Evolutionary conservation across 53 echinoderm and acorn worm genomes (phyloP).

Genomic region (Stichopus horrens): DNA sequence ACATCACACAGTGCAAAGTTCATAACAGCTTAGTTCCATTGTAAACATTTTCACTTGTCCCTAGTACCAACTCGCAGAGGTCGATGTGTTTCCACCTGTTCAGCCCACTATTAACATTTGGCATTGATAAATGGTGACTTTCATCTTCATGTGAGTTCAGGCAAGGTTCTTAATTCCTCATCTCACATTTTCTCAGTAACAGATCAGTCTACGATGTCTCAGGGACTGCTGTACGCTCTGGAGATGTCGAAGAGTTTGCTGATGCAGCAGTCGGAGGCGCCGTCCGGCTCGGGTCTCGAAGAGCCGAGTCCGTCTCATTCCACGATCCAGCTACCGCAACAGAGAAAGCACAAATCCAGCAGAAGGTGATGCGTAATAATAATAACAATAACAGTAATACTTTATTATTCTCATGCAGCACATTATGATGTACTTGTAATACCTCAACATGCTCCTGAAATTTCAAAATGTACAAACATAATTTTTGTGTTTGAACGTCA

Average conservation of each 20-base stretch:
- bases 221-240: conserved; percentile 76
- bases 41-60: too few species aligned
- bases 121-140: background rate
- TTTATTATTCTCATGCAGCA: too few species aligned
- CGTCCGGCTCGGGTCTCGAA: background rate
- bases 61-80: too few species aligned
- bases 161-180: background rate
- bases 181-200: conserved; percentile 13
- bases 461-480: too few species aligned
- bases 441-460: too few species aligned
- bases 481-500: too few species aligned
- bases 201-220: conserved; percentile 82
- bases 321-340: background rate
- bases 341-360: conserved; percentile 4
- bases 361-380: background rate
- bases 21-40: too few species aligned
- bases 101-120: background rate
- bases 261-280: conserved; percentile 68
- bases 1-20: too few species aligned
- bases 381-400: too few species aligned
- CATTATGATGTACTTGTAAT: too few species aligned
- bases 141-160: background rate
- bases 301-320: conserved; percentile 30
- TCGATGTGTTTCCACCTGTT: too few species aligned
- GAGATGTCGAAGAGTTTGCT: conserved; percentile 88